phyloP scores from a whole-genome alignment of 2,113 vertebrate species.

The Epinephelus fuscoguttatus region DNA sequence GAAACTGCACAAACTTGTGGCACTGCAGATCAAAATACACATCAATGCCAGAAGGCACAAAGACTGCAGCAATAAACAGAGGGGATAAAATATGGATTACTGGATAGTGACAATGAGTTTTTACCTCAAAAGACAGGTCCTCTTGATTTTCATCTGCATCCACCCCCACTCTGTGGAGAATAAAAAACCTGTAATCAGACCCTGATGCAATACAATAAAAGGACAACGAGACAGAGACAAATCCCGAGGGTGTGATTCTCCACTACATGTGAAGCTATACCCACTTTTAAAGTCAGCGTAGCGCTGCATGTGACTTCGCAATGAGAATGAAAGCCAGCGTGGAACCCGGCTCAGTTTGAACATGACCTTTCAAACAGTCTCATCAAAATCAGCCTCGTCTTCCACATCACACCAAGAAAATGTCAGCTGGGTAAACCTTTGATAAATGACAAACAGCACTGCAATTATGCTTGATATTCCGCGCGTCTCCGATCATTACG shows the following conservation, averaged over 20 bases:
- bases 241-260: slow-evolving; percentile 5
- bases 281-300: slow-evolving; percentile 7
- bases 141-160: slow-evolving; percentile 84
- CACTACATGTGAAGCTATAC: background rate
- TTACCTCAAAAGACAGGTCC: slow-evolving; percentile 82
- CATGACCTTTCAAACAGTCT: slow-evolving; percentile 61
- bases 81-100: background rate
- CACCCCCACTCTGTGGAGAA: slow-evolving; percentile 80
- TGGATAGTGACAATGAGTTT: slow-evolving; percentile 12
- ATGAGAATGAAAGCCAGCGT: slow-evolving; percentile 4
- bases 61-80: background rate
- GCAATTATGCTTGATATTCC: slow-evolving; percentile 60
- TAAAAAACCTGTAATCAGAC: slow-evolving; percentile 26
- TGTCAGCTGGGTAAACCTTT: slow-evolving; percentile 67
- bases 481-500: slow-evolving; percentile 46
- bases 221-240: slow-evolving; percentile 6
- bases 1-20: background rate
- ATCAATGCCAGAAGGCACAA: background rate
- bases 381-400: slow-evolving; percentile 57
- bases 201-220: slow-evolving; percentile 4
- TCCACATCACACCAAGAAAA: slow-evolving; percentile 57
- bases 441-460: slow-evolving; percentile 63
- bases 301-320: background rate
- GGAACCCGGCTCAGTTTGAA: slow-evolving; percentile 10
- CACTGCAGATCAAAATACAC: slow-evolving; percentile 3